These are phyloP conservation scores for Enhydra lutris DNA, from an alignment of 2,113 vertebrate species.

Conservation along the genomic window DNA sequence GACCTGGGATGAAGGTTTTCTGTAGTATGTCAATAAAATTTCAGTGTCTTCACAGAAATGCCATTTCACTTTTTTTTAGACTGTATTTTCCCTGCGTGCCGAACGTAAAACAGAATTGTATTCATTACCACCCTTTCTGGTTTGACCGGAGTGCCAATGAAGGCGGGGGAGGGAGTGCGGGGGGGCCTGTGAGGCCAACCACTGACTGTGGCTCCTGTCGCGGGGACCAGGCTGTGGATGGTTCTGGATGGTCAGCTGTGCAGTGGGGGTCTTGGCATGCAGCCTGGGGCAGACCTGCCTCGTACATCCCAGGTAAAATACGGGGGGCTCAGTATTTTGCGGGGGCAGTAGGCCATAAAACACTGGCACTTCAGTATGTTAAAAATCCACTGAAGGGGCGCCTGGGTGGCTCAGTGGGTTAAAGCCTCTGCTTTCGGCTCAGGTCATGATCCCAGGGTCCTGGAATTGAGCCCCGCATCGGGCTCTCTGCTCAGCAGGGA, in stretches of 20 bases:
- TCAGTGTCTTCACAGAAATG: slow-evolving; percentile 4
- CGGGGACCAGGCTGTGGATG: background rate
- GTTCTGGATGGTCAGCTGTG: background rate
- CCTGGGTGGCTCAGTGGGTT: no score
- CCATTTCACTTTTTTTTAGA: background rate
- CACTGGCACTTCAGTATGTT: background rate
- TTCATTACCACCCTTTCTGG: background rate
- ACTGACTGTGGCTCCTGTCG: rapidly evolving
- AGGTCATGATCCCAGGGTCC: no score
- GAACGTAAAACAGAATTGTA: background rate
- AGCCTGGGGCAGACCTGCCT: background rate
- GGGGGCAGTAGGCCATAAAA: background rate
- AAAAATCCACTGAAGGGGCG: background rate
- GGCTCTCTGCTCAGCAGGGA: no score
- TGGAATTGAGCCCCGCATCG: no score
- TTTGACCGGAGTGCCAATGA: background rate
- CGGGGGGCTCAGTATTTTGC: background rate
- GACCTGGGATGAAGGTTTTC: background rate
- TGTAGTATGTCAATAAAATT: slow-evolving; percentile 35
- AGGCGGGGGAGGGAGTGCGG: background rate
- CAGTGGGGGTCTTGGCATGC: rapidly evolving
- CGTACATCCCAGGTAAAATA: rapidly evolving
- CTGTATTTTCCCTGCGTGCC: background rate
- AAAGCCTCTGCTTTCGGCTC: no score
- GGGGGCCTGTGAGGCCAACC: no score